Evolutionary conservation across 2,797 vertebrate genomes (phyloP).

Genomic region (Phoebastria nigripes): DNA sequence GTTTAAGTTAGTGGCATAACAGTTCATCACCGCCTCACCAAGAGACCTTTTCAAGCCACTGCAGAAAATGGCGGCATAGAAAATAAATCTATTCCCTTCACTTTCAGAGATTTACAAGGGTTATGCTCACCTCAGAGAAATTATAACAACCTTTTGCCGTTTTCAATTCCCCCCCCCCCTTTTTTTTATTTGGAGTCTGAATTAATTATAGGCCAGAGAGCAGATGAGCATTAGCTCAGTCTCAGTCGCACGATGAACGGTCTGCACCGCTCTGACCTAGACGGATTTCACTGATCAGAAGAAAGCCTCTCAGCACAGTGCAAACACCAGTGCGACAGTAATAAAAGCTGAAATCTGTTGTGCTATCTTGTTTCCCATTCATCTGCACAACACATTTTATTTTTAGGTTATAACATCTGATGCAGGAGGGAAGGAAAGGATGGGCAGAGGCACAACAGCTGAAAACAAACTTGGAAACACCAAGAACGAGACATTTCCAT

Average conservation of each 20-base stretch:
- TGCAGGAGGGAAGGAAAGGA: not conserved
- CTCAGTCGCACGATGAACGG: not conserved
- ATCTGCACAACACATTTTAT: not conserved
- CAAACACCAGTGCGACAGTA: rapidly evolving
- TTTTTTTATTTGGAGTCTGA: not conserved
- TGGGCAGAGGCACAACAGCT: not conserved
- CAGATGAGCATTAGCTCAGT: not conserved
- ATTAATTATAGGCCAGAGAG: not conserved
- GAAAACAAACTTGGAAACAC: not conserved
- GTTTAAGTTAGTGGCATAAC: not conserved
- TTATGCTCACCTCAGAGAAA: not conserved
- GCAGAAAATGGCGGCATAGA: not conserved
- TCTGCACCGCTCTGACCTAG: not conserved
- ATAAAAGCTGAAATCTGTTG: not conserved
- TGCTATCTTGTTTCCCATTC: not conserved
- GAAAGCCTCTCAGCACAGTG: not conserved
- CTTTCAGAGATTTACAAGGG: not conserved
- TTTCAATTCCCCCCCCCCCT: not conserved
- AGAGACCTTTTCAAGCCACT: not conserved
- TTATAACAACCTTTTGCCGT: not conserved
- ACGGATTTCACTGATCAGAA: not conserved
- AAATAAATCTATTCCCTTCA: not conserved
- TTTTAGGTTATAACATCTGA: not conserved
- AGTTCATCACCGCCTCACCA: not conserved
- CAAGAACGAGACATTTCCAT: not conserved